Evolutionary conservation across 1,140 invertebrate genomes (phyloP), one percentile per base, ranked within the genome.

Genomic region (Papilio xuthus): DNA sequence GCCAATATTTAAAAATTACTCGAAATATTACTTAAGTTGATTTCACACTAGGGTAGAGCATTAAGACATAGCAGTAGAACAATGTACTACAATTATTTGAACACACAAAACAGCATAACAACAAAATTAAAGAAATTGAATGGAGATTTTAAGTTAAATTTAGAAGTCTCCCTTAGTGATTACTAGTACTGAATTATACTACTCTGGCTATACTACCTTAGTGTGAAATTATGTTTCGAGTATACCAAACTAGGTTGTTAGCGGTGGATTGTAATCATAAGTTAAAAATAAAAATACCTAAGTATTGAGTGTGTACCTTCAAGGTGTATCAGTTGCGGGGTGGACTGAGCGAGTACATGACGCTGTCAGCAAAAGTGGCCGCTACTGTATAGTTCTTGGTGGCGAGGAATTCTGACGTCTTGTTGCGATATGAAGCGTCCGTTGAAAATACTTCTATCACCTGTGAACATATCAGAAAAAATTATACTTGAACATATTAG

Each of bases 301-400:
- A 79, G 74, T 80, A 80, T 50, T 41, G 71, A 28, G 44, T 18
- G 50, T 69, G 53, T 13, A 67, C 26, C 50, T 53, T 53, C 50
- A 53, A n/a, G 60, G 12, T 15, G 60, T 6, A 2, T 67, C 60
- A 32, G 1, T 15, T 15, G 18, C 18, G 69, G 69, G 69, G 69
- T 42, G 32, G 69, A 71, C 41, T 82, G 8, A 92, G 84, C 0
- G 85, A 79, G 50, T 87, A 93, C 89, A 93, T 89, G 77, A 90
- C 67, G 41, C 86, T 83, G 56, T 90, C 86, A 0, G 82, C 78
- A 78, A 90, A 92, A 7, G 80, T 80, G 8, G 86, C 90, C 0
- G 87, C 89, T 0, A 91, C 80, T 0, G 86, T 89, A 82, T 93
- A 93, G 82, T 93, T 93, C 83, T 88, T 87, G 0, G 84, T 78